Conservation (phyloP, 2,113 vertebrate genomes). For the Piliocolobus tephrosceles region DNA sequence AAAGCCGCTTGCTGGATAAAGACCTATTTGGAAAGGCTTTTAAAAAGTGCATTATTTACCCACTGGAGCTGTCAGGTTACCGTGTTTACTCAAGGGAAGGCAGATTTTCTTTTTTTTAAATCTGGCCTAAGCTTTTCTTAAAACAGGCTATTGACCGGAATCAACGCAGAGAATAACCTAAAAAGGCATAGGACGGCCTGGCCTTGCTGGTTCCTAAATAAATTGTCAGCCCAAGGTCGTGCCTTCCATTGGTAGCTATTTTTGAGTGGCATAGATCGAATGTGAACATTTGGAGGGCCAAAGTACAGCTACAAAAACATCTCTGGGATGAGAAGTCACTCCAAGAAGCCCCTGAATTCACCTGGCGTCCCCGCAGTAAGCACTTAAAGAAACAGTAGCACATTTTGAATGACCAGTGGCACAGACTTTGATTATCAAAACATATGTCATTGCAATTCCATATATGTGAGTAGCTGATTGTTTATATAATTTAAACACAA, state of each 20-base stretch:
- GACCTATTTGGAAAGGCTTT: constrained; percentile 55
- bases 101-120: constrained; percentile 5
- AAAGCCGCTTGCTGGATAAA: constrained; percentile 48
- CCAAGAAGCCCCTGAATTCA: neutral
- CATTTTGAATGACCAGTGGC: neutral
- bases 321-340: neutral
- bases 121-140: constrained; percentile 57
- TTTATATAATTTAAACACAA: neutral
- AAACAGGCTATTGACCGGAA: constrained; percentile 52
- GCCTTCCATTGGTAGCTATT: neutral
- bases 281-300: neutral
- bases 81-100: constrained; percentile 45
- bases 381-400: neutral
- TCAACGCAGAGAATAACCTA: constrained; percentile 2
- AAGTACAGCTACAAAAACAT: neutral
- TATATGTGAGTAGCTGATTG: neutral
- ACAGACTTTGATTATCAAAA: neutral
- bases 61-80: constrained; percentile 43
- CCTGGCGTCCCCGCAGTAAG: neutral
- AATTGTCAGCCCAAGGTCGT: constrained; percentile 29
- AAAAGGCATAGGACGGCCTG: neutral
- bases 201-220: neutral
- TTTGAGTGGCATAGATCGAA: neutral
- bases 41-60: constrained; percentile 64
- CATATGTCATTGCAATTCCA: neutral